phyloP scores from a whole-genome alignment of 1,140 invertebrate species.

The Potamilus streckersoni region DNA sequence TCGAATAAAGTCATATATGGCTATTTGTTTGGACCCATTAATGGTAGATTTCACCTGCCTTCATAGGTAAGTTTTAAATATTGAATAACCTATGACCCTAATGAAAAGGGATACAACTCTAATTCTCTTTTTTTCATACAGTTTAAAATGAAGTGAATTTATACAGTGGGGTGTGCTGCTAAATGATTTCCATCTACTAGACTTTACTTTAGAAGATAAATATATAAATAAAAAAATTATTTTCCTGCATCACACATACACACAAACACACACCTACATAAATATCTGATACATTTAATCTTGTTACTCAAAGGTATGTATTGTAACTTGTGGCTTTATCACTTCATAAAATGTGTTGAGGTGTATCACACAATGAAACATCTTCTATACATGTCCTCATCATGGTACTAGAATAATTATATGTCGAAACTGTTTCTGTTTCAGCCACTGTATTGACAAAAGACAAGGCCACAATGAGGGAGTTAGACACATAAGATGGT shows the following conservation, averaged over 20 bases:
- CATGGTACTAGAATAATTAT: neutral
- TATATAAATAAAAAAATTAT: neutral
- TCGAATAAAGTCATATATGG: too few species aligned
- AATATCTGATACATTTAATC: neutral
- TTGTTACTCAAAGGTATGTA: neutral
- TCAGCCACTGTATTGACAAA: slow-evolving; percentile 59
- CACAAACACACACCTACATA: too few species aligned
- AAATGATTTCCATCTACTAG: too few species aligned
- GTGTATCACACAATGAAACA: neutral
- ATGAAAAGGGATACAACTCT: too few species aligned
- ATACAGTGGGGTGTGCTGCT: too few species aligned
- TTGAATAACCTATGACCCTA: too few species aligned
- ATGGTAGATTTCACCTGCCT: too few species aligned
- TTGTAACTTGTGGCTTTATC: neutral
- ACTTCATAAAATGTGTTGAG: neutral
- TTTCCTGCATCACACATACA: neutral
- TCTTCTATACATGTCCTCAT: too few species aligned
- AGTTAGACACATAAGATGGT: slow-evolving; percentile 53
- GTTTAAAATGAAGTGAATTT: too few species aligned
- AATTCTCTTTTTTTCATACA: too few species aligned
- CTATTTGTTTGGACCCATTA: too few species aligned
- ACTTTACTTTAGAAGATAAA: neutral
- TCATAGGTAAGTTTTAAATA: too few species aligned
- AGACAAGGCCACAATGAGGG: slow-evolving; percentile 61
- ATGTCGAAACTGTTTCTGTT: slow-evolving; percentile 15